Percentiles rank a stretch among this genome's conserved stretches.
Conservation (phyloP, 2,797 vertebrate genomes). For the Gastrophryne carolinensis region DNA sequence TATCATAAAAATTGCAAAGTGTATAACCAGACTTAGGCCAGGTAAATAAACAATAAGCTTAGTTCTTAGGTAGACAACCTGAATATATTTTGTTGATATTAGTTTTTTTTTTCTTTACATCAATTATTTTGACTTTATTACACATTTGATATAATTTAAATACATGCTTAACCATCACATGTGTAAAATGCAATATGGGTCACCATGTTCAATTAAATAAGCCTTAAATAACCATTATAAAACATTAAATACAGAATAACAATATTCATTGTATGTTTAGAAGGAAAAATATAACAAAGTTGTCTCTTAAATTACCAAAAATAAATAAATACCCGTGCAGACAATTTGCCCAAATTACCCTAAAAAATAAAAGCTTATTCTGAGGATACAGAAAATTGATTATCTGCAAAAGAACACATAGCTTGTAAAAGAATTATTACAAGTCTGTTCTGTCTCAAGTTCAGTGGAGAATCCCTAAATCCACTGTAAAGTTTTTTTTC, state of each 20-base stretch:
- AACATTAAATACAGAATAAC: constrained; percentile 80
- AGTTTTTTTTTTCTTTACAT: no score
- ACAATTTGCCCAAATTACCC: constrained; percentile 67
- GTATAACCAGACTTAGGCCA: no score
- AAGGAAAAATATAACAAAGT: not conserved
- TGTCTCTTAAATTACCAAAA: constrained; percentile 41
- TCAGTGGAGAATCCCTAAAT: constrained; percentile 74
- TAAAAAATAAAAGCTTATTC: constrained; percentile 60
- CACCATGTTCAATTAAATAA: constrained; percentile 54
- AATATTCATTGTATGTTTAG: constrained; percentile 54
- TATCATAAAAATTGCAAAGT: no score
- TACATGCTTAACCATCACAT: no score
- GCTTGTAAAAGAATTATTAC: constrained; percentile 57
- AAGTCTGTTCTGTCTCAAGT: constrained; percentile 59
- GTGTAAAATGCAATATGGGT: no score
- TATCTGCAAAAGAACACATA: constrained; percentile 34
- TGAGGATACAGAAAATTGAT: not conserved
- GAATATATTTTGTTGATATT: no score
- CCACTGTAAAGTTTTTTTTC: constrained; percentile 60
- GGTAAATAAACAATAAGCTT: no score
- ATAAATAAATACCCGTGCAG: constrained; percentile 75
- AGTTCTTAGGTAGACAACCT: no score
- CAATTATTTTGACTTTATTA: no score
- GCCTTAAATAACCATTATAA: constrained; percentile 79
- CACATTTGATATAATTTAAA: no score